Evolutionary conservation across 2,113 vertebrate species (phyloP).

Genomic region (Ailuropoda melanoleuca): DNA sequence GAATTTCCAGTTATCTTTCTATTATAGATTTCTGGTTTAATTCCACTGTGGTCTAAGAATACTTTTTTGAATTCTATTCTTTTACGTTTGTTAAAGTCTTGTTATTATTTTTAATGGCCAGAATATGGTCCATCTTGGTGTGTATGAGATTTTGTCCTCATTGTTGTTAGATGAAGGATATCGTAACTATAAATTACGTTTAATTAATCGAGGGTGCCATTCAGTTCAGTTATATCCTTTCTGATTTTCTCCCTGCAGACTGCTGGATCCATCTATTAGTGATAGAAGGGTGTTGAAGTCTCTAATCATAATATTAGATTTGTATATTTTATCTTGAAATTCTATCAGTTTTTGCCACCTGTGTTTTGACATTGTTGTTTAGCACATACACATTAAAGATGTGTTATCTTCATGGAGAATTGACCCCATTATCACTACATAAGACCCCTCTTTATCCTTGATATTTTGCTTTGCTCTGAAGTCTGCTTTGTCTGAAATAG

Average conservation of each 20-base stretch:
- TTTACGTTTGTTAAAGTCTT: background rate
- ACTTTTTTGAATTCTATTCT: background rate
- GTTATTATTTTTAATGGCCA: background rate
- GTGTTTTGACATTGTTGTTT: background rate
- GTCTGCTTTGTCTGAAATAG: background rate
- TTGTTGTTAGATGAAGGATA: background rate
- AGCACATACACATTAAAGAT: background rate
- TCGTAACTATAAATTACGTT: background rate
- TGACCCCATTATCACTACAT: background rate
- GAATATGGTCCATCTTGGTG: background rate
- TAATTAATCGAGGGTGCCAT: background rate
- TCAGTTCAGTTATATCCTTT: background rate
- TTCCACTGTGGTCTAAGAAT: background rate
- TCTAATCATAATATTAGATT: background rate
- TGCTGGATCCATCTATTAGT: background rate
- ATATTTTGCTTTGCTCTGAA: background rate
- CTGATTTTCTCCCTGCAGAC: background rate
- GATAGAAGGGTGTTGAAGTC: background rate
- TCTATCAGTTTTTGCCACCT: background rate
- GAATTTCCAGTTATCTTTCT: background rate
- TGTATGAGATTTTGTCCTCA: background rate
- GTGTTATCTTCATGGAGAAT: background rate
- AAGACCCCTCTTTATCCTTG: background rate
- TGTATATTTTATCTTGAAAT: background rate
- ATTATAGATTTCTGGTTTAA: background rate